Conservation (phyloP, 2,888 invertebrate genomes). For the Polymixis flavicincta region DNA sequence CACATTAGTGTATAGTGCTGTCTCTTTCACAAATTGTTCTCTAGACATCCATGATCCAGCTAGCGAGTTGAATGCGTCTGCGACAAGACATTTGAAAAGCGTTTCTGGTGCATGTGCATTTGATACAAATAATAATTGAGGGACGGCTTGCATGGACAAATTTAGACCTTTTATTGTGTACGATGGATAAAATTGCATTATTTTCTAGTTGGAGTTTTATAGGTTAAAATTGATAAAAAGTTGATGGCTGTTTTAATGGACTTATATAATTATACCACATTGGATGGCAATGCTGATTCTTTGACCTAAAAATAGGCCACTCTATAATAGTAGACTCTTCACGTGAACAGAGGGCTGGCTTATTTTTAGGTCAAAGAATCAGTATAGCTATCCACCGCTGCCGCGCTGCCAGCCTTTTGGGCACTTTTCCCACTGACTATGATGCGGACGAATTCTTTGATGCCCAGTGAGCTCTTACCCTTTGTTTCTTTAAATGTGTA, state of each 20-base stretch:
- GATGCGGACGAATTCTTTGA: no score
- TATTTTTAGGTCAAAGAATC: no score
- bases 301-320: no score
- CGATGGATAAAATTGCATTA: not conserved
- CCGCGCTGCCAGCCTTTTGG: no score
- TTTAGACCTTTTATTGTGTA: constrained; percentile 1
- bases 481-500: no score
- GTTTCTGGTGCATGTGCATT: constrained; percentile 54
- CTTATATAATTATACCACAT: no score
- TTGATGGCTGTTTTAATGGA: not conserved
- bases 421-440: no score
- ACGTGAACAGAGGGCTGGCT: no score
- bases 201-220: not conserved
- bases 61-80: constrained; percentile 59
- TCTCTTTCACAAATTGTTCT: constrained; percentile 83
- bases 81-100: constrained; percentile 58
- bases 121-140: constrained; percentile 60
- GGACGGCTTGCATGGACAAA: constrained; percentile 25
- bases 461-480: no score
- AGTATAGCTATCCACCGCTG: no score
- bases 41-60: constrained; percentile 73
- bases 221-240: not conserved
- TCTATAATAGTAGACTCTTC: no score
- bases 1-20: constrained; percentile 74
- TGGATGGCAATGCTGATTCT: no score